Conservation (phyloP, 1,140 invertebrate genomes). For the Hyles euphorbiae region DNA sequence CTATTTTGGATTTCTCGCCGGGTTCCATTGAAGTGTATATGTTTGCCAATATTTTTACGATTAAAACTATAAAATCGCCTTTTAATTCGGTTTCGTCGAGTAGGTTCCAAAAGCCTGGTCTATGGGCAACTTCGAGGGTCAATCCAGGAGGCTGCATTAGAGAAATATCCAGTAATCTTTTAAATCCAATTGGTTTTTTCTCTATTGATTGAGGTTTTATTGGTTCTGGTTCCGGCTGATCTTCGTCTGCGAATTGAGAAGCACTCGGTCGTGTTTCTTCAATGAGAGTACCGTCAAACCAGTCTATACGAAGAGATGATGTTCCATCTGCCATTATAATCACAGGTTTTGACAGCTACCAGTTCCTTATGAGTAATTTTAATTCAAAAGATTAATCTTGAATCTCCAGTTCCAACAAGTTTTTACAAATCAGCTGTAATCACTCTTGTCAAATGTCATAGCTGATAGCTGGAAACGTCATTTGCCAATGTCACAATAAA, state of each 20-base stretch:
- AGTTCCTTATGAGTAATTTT: not conserved
- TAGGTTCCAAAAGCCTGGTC: slow-evolving; percentile 61
- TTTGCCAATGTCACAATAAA: too few species aligned
- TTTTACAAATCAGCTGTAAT: too few species aligned
- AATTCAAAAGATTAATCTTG: slow-evolving; percentile 2
- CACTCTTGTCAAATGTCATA: too few species aligned
- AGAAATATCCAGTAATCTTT: slow-evolving; percentile 50
- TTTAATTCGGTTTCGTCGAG: slow-evolving; percentile 49
- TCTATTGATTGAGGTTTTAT: slow-evolving; percentile 34
- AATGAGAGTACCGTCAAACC: slow-evolving; percentile 63
- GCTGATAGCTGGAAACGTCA: too few species aligned
- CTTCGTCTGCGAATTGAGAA: slow-evolving; percentile 42
- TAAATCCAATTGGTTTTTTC: slow-evolving; percentile 61
- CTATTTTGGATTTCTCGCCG: slow-evolving; percentile 51
- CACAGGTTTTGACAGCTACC: not conserved
- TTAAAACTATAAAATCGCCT: slow-evolving; percentile 61
- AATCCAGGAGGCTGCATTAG: slow-evolving; percentile 37
- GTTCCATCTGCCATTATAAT: slow-evolving; percentile 30
- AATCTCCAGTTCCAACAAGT: too few species aligned
- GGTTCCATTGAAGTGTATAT: slow-evolving; percentile 47
- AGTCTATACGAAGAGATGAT: slow-evolving; percentile 56
- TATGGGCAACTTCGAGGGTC: slow-evolving; percentile 47
- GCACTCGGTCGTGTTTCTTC: slow-evolving; percentile 39
- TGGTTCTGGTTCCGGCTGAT: slow-evolving; percentile 17
- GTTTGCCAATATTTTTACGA: slow-evolving; percentile 49